Evolutionary conservation across 2,797 vertebrate species (phyloP).

Genomic region (Lemur catta): DNA sequence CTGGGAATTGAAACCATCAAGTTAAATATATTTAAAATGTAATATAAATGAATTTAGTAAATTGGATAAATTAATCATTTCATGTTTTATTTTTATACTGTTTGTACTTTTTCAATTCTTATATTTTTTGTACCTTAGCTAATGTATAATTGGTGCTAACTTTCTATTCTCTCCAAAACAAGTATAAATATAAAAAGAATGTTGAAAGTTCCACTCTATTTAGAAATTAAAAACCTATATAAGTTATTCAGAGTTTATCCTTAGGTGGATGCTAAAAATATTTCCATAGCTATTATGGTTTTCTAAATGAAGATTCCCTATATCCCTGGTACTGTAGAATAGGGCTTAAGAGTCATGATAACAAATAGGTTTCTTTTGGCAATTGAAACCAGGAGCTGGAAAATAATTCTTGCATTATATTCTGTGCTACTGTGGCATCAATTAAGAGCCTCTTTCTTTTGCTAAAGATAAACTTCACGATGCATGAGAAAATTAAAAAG

Average conservation of each 20-base stretch:
- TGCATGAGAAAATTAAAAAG: not conserved
- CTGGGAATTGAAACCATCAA: not conserved
- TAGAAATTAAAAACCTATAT: not conserved
- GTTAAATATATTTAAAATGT: not conserved
- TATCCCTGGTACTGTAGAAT: constrained; percentile 9
- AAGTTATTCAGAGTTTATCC: not conserved
- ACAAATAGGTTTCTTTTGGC: constrained; percentile 57
- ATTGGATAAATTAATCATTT: not conserved
- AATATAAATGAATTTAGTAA: not conserved
- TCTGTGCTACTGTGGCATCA: rapidly evolving
- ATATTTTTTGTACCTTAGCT: not conserved
- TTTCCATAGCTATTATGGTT: constrained; percentile 46
- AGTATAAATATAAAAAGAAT: not conserved
- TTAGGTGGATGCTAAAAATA: not conserved
- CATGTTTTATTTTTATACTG: not conserved
- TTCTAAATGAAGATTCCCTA: not conserved
- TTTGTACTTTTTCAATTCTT: not conserved
- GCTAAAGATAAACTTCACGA: constrained; percentile 3
- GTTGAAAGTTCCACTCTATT: not conserved
- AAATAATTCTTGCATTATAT: constrained; percentile 44
- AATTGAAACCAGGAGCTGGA: not conserved
- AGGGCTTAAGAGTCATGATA: constrained; percentile 24
- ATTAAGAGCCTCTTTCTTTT: constrained; percentile 44
- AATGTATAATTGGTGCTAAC: not conserved
- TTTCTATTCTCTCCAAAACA: not conserved